Evolutionary conservation across 2,888 invertebrate genomes (phyloP), one percentile per base, ranked within the genome.

Genomic region (Drosophila yooni): DNA sequence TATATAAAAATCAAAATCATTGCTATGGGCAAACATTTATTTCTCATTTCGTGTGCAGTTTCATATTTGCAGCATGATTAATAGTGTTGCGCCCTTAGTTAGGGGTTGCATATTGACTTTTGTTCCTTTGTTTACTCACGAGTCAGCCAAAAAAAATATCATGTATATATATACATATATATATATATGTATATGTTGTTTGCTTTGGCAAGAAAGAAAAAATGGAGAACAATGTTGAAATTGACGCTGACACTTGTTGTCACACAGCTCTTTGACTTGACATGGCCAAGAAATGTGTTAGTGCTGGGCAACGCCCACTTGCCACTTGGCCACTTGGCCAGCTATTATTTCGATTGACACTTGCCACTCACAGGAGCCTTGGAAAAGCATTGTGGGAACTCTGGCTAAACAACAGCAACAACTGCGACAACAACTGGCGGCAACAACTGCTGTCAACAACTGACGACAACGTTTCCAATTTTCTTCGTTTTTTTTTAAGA

Each of bases 1-100:
- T 25, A 70, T 75, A 82, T 79, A 78, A 88, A 89, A 81, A 85
- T 79, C 79, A 76, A 82, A 91, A 91, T 91, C 90, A 90, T 89
- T 81, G 81, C 79, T 53, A 15, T 52, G 54, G 58, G 83, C 82
- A 81, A 81, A 82, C 80, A 90, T 90, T 80, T 87, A 89, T 89
- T 87, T 88, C 76, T 74, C 81, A 82, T 90, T 79, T 83, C 79
- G 27, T 83, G 75, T 79, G 79, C 68, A 72, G 59, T 68, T 66
- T 75, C 74, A 84, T 74, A 75, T 81, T 74, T 65, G 80, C 74
- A 56, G 81, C 73, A 81, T 91, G 90, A 90, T 90, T 91, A 91
- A 90, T 90, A 82, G 91, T 78, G 88, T 76, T 48, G 68, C 46
- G 70, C 63, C 74, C 69, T 65, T 46, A 31, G 51, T 54, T 58